phyloP scores from a whole-genome alignment of 1,140 invertebrate genomes.

The Sesamia nonagrioides region DNA sequence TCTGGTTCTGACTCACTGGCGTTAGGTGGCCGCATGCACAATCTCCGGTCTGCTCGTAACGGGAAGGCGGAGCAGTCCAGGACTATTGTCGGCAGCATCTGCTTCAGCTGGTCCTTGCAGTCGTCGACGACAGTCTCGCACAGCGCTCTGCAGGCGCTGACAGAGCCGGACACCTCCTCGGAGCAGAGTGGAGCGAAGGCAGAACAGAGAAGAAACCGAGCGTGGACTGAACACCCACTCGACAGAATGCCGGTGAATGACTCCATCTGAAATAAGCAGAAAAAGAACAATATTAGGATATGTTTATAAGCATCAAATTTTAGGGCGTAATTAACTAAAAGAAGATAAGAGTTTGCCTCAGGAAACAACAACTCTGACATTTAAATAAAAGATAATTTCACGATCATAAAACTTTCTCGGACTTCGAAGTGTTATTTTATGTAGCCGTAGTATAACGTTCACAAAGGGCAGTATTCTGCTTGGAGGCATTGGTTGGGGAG shows the following conservation, averaged over 20 bases:
- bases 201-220: constrained; percentile 96
- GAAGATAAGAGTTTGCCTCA: neutral
- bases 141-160: constrained; percentile 95
- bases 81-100: constrained; percentile 91
- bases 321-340: neutral
- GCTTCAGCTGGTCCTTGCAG: constrained; percentile 92
- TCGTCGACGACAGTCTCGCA: constrained; percentile 94
- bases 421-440: constrained; percentile 17
- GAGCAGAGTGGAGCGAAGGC: constrained; percentile 97
- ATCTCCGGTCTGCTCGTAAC: constrained; percentile 85
- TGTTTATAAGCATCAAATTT: neutral
- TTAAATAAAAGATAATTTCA: constrained; percentile 6
- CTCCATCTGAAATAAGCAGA: constrained; percentile 89
- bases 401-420: neutral
- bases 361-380: neutral
- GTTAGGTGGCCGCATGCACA: constrained; percentile 88
- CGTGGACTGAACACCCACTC: constrained; percentile 95
- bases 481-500: constrained; percentile 13
- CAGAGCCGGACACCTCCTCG: constrained; percentile 94
- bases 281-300: constrained; percentile 48
- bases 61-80: constrained; percentile 92
- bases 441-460: constrained; percentile 25
- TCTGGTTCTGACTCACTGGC: constrained; percentile 76
- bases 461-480: constrained; percentile 51
- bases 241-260: constrained; percentile 93